Base-by-base conservation (phyloP, 2,797 vertebrate species). In the Etheostoma nigrum region DNA sequence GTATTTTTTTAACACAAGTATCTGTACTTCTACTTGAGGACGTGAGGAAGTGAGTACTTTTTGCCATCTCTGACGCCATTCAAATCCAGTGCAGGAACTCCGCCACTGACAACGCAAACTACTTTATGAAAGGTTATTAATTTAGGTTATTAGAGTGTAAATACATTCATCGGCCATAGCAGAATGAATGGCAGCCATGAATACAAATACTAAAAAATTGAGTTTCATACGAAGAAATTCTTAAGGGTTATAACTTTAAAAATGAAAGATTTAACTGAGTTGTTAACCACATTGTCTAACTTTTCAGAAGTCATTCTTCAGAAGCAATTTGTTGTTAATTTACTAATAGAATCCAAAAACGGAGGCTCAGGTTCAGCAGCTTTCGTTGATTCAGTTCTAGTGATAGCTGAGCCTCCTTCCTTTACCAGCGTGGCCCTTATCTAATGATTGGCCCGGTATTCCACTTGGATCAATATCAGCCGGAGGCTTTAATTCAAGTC, bases 401-500 rank as follows among this genome's bases (percentile, higher is more conserved):
- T 54, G 67, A 30, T 33, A 72, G 57, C 54, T 33, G 67, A 67
- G 67, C 61, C 67, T 55, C 53, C 67, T 68, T 48, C 6, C 78
- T 78, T 62, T 54, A 58, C 74, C 58, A 33, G 61, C n/a, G 15
- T 51, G 72, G 65, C 45, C 64, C 76, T 69, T 57, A 82, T 82
- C 74, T 84, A 67, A 84, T 72, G 72, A 83, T 67, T 63, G 72
- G 58, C 82, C 79, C n/a, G 4, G 63, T 76, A 52, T 86, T 78
- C 15, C 69, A 66, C 66, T 53, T 25, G 76, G 82, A 86, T 91
- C 81, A 18, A 86, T 87, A 86, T 61, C 67, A 74, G 85, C 86
- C 76, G 1, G 45, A 72, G 82, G 87, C 82, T 79, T 81, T 86
- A 76, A 77, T 81, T 84, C 68, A 61, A 19, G 72, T 84, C 66